Evolutionary conservation across 2,888 invertebrate genomes (phyloP), one percentile per base, ranked within the genome.

Genomic region (Synanthedon myopaeformis): DNA sequence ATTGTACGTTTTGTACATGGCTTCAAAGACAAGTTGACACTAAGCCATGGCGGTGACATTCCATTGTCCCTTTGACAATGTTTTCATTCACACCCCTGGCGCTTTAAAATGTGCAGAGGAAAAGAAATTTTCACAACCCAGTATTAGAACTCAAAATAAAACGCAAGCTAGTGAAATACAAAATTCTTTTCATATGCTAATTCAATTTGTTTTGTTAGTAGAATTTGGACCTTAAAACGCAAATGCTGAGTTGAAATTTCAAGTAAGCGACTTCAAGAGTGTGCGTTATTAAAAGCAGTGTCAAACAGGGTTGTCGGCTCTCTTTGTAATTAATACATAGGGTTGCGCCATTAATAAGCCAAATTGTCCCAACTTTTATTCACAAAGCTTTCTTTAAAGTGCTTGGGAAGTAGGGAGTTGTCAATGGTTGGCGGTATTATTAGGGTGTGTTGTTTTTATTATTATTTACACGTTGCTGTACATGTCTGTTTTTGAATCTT

Each of bases 61-160:
- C 72, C 75, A 74, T 69, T 70, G 69, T 72, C 74, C 79, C 35
- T 73, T 75, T 76, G 71, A 74, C 76, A 74, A 80, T 80, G 80
- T 81, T 77, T 78, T 84, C 84, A 85, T 85, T 86, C 84, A 85
- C 86, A 86, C 86, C 84, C 86, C 79, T 77, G 71, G 75, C 72
- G 59, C 61, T 72, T 61, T 57, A 6, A 3, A 14, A 58, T 60
- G 52, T 2, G 52, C 11, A 73, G 8, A 35, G 42, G 45, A 51
- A 62, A 64, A 51, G 58, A 28, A 52, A 66, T 69, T 59, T 55
- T 74, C 69, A 17, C 0, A 0, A 2, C 0, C 5, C 10, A 0
- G 1, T 0, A 0, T 42, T 67, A 71, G 49, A 61, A 60, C 58
- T 50, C 42, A 66, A 62, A 67, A 58, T 72, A 3, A 19, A 55